These are phyloP conservation scores for Caenorhabditis becei DNA, from an alignment of 2,888 invertebrate genomes.

Conservation along the genomic window DNA sequence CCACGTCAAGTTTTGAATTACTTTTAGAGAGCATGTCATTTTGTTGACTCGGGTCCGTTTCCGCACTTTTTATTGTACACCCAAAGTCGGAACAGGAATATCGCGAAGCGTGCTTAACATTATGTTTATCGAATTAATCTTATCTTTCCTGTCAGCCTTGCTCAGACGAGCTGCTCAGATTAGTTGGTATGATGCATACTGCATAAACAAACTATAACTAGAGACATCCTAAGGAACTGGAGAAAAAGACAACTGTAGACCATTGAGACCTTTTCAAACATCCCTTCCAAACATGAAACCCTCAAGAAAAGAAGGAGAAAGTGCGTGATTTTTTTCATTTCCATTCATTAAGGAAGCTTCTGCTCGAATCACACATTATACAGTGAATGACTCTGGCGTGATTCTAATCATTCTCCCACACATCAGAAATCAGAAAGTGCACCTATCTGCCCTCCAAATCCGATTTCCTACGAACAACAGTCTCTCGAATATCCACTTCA, in stretches of 20 bases:
- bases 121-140: conserved; percentile 29
- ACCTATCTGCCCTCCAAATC: conserved; percentile 1
- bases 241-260: too few relatives aligned
- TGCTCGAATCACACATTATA: background rate
- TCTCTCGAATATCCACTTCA: background rate
- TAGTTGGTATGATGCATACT: background rate
- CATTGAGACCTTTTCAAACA: too few relatives aligned
- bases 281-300: too few relatives aligned
- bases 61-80: background rate
- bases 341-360: background rate
- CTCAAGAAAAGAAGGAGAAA: background rate
- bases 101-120: conserved; percentile 12
- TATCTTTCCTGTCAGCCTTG: conserved; percentile 7
- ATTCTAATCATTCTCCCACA: background rate
- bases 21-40: conserved; percentile 27
- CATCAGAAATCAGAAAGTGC: conserved; percentile 4
- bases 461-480: conserved; percentile 2
- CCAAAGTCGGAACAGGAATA: background rate
- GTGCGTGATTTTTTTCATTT: background rate
- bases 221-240: too few relatives aligned
- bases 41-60: conserved; percentile 34
- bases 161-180: conserved; percentile 12
- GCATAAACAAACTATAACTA: background rate
- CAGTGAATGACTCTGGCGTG: conserved; percentile 1
- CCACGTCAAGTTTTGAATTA: conserved; percentile 53